Percentiles rank a stretch among this genome's conserved stretches.
Conservation (phyloP, 2,888 invertebrate species). For the Didymodactylos carnosus region DNA sequence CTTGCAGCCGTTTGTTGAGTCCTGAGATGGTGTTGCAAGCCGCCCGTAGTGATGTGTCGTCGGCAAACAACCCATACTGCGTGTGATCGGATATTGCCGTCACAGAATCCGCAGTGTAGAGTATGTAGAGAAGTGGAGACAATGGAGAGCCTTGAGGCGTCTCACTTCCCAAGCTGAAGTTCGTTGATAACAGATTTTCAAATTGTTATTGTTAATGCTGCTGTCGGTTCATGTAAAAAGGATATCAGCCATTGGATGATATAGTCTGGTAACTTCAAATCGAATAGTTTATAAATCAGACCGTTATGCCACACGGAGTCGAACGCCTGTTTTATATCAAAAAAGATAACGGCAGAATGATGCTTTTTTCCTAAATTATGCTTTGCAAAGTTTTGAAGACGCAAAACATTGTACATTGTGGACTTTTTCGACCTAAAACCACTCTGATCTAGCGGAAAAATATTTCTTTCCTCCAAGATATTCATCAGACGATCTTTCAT, state of each 20-base stretch:
- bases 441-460: neutral
- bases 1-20: neutral
- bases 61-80: neutral
- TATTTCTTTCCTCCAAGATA: neutral
- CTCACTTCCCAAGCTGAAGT: neutral
- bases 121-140: slow-evolving; percentile 2
- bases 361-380: neutral
- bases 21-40: neutral
- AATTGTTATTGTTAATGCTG: neutral
- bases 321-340: slow-evolving; percentile 10
- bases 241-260: neutral
- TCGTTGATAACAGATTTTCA: neutral
- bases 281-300: neutral
- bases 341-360: neutral
- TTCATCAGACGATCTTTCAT: neutral
- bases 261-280: neutral
- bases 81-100: neutral
- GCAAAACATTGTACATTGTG: neutral
- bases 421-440: neutral
- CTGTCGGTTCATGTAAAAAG: neutral
- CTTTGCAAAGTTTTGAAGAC: neutral
- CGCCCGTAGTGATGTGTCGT: neutral
- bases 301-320: neutral
- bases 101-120: neutral
- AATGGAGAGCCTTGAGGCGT: slow-evolving; percentile 5